Percentiles rank a stretch among this genome's conserved stretches.
These are phyloP conservation scores for Cyanoderma ruficeps DNA, from an alignment of 2,113 vertebrate genomes.

Conservation along the genomic window DNA sequence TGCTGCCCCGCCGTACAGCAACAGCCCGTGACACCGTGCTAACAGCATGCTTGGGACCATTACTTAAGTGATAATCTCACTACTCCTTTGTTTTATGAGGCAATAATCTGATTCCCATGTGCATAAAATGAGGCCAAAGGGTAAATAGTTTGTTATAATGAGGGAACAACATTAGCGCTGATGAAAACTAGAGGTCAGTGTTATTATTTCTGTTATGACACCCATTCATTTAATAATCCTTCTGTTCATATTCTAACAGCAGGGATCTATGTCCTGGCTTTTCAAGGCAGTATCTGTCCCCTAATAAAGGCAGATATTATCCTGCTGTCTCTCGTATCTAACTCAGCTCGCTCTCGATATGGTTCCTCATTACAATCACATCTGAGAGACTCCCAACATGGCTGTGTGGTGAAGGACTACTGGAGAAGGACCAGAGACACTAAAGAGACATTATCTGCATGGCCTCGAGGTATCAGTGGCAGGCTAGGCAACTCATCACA, in stretches of 20 bases:
- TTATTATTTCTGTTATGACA: slow-evolving; percentile 64
- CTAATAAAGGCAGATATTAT: slow-evolving; percentile 30
- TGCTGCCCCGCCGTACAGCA: background rate
- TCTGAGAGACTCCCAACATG: background rate
- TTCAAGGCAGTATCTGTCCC: slow-evolving; percentile 2
- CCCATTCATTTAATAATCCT: slow-evolving; percentile 55
- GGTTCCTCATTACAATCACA: background rate
- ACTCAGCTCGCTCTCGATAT: background rate
- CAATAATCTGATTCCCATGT: slow-evolving; percentile 59
- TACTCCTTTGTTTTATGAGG: slow-evolving; percentile 66
- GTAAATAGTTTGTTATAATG: slow-evolving; percentile 64
- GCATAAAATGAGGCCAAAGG: slow-evolving; percentile 64
- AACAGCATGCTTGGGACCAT: slow-evolving; percentile 45
- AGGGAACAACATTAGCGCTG: slow-evolving; percentile 56
- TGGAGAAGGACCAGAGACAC: background rate
- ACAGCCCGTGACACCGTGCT: background rate
- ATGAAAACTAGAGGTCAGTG: slow-evolving; percentile 63
- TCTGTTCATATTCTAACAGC: slow-evolving; percentile 3
- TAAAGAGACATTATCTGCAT: background rate
- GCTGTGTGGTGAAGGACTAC: background rate
- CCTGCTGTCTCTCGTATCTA: background rate
- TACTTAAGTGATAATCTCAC: slow-evolving; percentile 48
- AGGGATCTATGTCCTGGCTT: slow-evolving; percentile 14
- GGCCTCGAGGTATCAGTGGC: background rate
- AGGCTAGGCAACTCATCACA: background rate